A percentile compares a stretch with the other conserved stretches of the same genome.
Conservation (phyloP, 64 coral and sea anemone genomes). For the Porites australiensis region DNA sequence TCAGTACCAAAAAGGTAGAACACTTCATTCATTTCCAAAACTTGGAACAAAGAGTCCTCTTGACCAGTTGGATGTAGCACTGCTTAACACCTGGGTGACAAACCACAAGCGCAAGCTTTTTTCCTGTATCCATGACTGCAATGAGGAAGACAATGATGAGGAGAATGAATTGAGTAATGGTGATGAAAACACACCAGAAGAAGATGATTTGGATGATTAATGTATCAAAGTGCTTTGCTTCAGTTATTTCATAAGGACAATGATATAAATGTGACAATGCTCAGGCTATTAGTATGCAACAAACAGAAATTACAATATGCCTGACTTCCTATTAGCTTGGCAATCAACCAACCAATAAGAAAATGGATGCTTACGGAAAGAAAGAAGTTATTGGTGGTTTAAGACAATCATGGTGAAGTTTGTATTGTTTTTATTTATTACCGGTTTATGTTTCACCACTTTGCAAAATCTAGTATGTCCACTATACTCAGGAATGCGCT, state of each 20-base stretch:
- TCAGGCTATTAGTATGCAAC: not conserved
- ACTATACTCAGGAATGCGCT: too few species aligned
- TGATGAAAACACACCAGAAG: not conserved
- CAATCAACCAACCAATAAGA: not conserved
- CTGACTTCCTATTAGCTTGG: not conserved
- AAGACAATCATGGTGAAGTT: slow-evolving; percentile 7
- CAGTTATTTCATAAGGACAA: not conserved
- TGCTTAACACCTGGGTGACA: slow-evolving; percentile 74
- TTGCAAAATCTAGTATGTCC: too few species aligned
- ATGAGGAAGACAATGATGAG: slow-evolving; percentile 46
- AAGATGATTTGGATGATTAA: slow-evolving; percentile 11
- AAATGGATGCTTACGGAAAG: not conserved
- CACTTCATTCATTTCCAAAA: slow-evolving; percentile 50
- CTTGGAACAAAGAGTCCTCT: slow-evolving; percentile 74
- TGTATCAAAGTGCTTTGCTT: not conserved
- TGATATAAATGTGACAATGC: not conserved
- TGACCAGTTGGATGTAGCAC: slow-evolving; percentile 58
- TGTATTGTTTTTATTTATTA: not conserved
- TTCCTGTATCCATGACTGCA: slow-evolving; percentile 19
- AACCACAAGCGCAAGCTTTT: slow-evolving; percentile 60
- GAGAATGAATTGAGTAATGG: not conserved
- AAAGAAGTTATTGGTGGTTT: slow-evolving; percentile 7
- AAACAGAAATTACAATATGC: not conserved
- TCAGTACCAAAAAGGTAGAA: slow-evolving; percentile 27
- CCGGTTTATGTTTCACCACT: not conserved